Percentiles rank a stretch among this genome's conserved stretches.
phyloP scores from a whole-genome alignment of 2,797 vertebrate species.

The Hydrolagus colliei region DNA sequence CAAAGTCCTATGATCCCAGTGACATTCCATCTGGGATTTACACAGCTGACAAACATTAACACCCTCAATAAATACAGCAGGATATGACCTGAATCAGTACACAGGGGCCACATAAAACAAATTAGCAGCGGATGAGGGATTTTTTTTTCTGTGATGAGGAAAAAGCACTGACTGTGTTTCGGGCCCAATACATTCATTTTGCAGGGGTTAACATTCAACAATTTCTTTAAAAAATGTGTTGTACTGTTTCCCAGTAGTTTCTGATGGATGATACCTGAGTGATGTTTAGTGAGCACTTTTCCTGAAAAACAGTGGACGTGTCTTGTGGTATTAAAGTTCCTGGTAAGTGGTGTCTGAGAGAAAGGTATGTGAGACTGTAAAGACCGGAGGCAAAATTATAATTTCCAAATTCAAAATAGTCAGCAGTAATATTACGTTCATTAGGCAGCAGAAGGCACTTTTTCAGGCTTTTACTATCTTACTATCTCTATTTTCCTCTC shows the following conservation, averaged over 20 bases:
- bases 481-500: not conserved
- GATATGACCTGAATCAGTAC: not conserved
- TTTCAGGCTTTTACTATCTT: too few species aligned
- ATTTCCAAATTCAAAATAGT: not conserved
- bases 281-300: not conserved
- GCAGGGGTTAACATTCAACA: not conserved
- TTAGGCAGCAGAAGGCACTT: not conserved
- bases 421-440: not conserved
- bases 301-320: not conserved
- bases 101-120: not conserved
- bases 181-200: not conserved
- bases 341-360: too few species aligned
- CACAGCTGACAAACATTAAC: not conserved
- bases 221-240: not conserved
- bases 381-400: too few species aligned
- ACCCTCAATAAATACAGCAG: not conserved
- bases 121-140: not conserved
- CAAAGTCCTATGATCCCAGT: slow-evolving; percentile 11
- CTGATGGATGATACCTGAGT: too few species aligned
- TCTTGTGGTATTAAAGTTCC: too few species aligned
- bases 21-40: not conserved
- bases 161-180: too few species aligned
- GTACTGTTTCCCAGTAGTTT: not conserved
- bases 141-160: not conserved
- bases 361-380: too few species aligned